Conservation (phyloP, 1,140 invertebrate species). For the Drosophila tani region DNA sequence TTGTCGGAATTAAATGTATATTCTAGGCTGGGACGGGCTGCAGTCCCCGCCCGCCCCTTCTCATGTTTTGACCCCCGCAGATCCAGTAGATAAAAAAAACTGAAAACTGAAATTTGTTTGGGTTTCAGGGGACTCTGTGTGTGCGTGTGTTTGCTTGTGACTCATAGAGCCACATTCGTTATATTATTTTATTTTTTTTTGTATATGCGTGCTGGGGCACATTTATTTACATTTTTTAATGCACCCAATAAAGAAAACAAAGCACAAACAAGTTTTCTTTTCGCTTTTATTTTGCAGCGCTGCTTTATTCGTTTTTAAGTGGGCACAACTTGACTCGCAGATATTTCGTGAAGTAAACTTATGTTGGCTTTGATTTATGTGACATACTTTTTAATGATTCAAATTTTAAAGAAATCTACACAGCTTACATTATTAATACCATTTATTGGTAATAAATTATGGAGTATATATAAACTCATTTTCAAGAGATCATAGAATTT, state of each 20-base stretch:
- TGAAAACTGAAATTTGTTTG: constrained; percentile 55
- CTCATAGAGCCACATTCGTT: constrained; percentile 32
- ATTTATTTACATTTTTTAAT: constrained; percentile 79
- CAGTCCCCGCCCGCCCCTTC: neutral
- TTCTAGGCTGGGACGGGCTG: constrained; percentile 49
- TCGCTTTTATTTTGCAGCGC: constrained; percentile 44
- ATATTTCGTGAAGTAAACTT: constrained; percentile 4
- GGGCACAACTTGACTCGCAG: constrained; percentile 30
- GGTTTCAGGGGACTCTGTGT: constrained; percentile 14
- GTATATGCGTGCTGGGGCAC: constrained; percentile 46
- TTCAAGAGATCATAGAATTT: too few relatives aligned
- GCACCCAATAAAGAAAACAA: constrained; percentile 62
- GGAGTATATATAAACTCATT: too few relatives aligned
- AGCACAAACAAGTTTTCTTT: constrained; percentile 42
- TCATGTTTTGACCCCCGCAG: neutral
- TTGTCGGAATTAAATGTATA: constrained; percentile 77
- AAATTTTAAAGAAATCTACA: neutral
- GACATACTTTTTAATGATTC: constrained; percentile 4
- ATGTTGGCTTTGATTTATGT: constrained; percentile 16
- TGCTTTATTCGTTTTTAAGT: constrained; percentile 56
- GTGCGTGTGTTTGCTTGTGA: constrained; percentile 35
- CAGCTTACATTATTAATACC: neutral
- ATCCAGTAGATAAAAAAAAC: constrained; percentile 50
- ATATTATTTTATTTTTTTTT: constrained; percentile 34
- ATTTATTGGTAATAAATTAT: neutral